phyloP scores from a whole-genome alignment of 2,888 invertebrate species.

The Pyrochroa serraticornis region DNA sequence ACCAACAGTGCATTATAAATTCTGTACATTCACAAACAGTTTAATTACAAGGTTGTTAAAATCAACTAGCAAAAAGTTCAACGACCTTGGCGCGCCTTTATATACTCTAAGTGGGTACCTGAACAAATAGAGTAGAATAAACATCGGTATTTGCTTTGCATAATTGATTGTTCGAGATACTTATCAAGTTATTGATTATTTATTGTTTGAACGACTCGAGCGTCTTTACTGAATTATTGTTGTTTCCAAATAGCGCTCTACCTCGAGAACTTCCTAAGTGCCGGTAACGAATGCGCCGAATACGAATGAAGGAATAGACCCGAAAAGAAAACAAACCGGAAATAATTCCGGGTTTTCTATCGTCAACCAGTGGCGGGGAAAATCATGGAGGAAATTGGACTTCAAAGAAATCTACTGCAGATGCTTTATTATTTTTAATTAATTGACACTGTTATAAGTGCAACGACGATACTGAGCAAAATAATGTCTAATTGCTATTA shows the following conservation, averaged over 20 bases:
- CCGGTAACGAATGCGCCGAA: too few species aligned
- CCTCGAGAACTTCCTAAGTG: too few species aligned
- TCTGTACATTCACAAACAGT: slow-evolving; percentile 32
- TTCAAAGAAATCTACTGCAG: too few species aligned
- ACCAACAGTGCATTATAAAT: slow-evolving; percentile 32
- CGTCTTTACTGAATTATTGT: slow-evolving; percentile 18
- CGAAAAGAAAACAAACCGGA: too few species aligned
- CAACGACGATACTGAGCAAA: too few species aligned
- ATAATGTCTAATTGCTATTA: too few species aligned
- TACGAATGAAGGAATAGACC: too few species aligned
- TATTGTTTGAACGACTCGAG: slow-evolving; percentile 26
- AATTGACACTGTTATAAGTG: too few species aligned
- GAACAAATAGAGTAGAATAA: slow-evolving; percentile 38
- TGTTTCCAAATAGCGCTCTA: slow-evolving; percentile 21
- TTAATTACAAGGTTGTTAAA: slow-evolving; percentile 35
- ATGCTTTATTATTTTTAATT: too few species aligned
- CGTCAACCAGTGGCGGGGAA: too few species aligned
- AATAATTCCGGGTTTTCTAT: too few species aligned
- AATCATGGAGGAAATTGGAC: too few species aligned
- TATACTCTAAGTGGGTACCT: slow-evolving; percentile 41
- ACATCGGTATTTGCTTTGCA: slow-evolving; percentile 43
- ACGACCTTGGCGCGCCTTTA: slow-evolving; percentile 34
- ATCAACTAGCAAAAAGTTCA: slow-evolving; percentile 34
- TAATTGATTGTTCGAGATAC: slow-evolving; percentile 47
- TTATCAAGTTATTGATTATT: slow-evolving; percentile 46